phyloP scores from a whole-genome alignment of 2,888 invertebrate genomes.

The Troides aeacus region DNA sequence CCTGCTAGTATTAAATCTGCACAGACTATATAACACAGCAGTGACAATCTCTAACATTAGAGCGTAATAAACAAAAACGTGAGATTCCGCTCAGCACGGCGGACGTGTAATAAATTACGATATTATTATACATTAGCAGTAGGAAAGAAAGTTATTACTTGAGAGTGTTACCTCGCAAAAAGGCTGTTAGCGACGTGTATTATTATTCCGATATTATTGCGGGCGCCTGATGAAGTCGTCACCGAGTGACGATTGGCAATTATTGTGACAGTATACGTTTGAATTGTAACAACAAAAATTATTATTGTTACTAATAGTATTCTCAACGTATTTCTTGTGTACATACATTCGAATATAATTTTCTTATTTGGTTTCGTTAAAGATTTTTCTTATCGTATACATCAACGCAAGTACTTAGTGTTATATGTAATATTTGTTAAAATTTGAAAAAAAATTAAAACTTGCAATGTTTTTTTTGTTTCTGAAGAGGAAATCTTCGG shows the following conservation, averaged over 20 bases:
- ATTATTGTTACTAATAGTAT: no score
- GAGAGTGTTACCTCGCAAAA: constrained; percentile 41
- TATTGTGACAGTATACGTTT: constrained; percentile 38
- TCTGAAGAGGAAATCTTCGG: no score
- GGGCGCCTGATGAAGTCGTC: constrained; percentile 53
- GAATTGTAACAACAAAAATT: constrained; percentile 30
- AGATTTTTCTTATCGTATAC: no score
- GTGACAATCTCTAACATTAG: constrained; percentile 32
- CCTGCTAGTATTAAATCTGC: constrained; percentile 25
- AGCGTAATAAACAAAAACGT: constrained; percentile 46
- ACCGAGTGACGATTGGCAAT: constrained; percentile 39
- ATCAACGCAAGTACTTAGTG: no score
- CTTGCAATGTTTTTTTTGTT: no score
- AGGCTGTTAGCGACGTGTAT: constrained; percentile 48
- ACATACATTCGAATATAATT: no score
- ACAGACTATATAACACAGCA: constrained; percentile 25
- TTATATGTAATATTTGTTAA: no score
- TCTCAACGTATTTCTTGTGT: constrained; percentile 1
- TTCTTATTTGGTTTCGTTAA: no score
- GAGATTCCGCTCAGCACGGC: constrained; percentile 41
- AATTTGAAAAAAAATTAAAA: no score
- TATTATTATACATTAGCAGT: constrained; percentile 37
- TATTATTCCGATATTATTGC: constrained; percentile 51
- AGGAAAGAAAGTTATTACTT: constrained; percentile 48
- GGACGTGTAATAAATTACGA: constrained; percentile 45